These are phyloP conservation scores for Amiota communis DNA, from an alignment of 2,888 invertebrate species.

Conservation along the genomic window DNA sequence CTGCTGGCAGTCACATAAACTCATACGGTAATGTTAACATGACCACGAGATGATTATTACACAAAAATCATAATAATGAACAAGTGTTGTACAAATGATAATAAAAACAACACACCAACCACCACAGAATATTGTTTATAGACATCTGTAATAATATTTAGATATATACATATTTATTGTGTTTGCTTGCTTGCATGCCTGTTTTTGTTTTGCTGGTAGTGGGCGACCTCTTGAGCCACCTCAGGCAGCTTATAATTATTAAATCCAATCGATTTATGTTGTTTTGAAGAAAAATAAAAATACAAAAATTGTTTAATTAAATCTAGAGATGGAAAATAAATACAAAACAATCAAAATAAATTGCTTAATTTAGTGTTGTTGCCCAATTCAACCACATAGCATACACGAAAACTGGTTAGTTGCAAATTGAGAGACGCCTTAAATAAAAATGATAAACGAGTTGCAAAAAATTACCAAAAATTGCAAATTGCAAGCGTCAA, in stretches of 20 bases:
- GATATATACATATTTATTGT: slow-evolving; percentile 3
- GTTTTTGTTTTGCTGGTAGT: too few species aligned
- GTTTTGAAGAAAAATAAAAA: slow-evolving; percentile 9
- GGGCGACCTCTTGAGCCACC: neutral
- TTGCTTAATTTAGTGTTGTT: slow-evolving; percentile 20
- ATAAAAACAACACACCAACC: too few species aligned
- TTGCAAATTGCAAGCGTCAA: slow-evolving; percentile 7
- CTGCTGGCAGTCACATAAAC: neutral
- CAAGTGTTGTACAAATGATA: neutral
- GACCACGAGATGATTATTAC: slow-evolving; percentile 7
- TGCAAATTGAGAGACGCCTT: neutral
- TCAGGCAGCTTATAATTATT: slow-evolving; percentile 17
- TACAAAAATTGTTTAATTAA: slow-evolving; percentile 19
- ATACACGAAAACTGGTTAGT: neutral
- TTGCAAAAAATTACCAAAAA: slow-evolving; percentile 12
- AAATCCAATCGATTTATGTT: too few species aligned
- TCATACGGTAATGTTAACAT: slow-evolving; percentile 15
- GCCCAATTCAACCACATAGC: too few species aligned
- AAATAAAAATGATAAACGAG: neutral
- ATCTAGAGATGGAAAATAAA: neutral
- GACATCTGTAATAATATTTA: slow-evolving; percentile 19
- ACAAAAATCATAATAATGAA: slow-evolving; percentile 6
- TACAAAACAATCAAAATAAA: slow-evolving; percentile 1
- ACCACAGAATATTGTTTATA: neutral
- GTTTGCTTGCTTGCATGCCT: neutral